Conservation (phyloP, 2,113 vertebrate genomes). For the Zosterops hypoxanthus region DNA sequence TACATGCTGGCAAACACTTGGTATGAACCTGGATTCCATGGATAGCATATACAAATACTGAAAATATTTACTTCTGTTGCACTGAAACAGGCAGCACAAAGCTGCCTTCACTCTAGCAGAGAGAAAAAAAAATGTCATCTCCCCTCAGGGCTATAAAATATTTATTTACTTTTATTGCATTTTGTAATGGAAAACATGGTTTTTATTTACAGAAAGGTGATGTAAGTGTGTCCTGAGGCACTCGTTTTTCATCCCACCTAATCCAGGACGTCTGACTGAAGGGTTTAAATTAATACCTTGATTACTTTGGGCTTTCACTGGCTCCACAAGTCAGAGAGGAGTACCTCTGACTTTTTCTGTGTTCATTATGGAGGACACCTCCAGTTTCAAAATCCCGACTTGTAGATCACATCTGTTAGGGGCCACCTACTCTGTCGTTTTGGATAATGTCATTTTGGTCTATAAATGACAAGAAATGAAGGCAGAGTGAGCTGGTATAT, state of each 20-base stretch:
- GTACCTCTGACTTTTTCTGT: not conserved
- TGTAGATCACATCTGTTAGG: too few relatives aligned
- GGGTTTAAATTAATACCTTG: not conserved
- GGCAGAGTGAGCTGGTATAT: not conserved
- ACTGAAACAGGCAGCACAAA: not conserved
- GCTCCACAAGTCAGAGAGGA: not conserved
- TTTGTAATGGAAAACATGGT: not conserved
- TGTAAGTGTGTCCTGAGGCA: not conserved
- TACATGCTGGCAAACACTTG: not conserved
- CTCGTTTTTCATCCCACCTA: not conserved
- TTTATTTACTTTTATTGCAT: constrained; percentile 26
- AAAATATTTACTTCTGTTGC: not conserved
- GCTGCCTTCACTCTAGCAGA: not conserved
- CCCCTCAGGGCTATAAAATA: not conserved
- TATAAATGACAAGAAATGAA: not conserved
- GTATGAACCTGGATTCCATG: not conserved
- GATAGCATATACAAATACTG: not conserved
- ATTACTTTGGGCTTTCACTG: not conserved
- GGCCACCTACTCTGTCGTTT: not conserved
- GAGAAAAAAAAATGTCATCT: not conserved
- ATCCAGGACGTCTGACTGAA: not conserved
- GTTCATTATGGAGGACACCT: not conserved
- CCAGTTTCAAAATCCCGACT: not conserved
- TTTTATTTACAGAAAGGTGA: constrained; percentile 20
- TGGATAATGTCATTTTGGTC: not conserved